Base-by-base conservation (phyloP, 2,797 vertebrate species). In the Lutjanus argentimaculatus region DNA sequence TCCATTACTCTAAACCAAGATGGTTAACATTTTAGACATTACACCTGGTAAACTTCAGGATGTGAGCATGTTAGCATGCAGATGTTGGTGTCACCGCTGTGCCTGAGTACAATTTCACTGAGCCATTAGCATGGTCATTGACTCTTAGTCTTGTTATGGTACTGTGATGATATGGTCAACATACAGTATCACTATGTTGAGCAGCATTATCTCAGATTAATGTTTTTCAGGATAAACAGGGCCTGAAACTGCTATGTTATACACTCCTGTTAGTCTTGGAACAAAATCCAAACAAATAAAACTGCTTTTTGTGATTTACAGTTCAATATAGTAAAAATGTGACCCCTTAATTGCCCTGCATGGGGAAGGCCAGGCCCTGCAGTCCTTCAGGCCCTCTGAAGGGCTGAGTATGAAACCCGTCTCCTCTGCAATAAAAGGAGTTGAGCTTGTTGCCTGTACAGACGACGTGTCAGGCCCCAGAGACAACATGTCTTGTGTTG, bases 381-480 rank as follows among this genome's bases (percentile, higher is more conserved):
- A 84, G 83, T 85, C 91, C 12, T 88, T 74, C 45, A 78, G 88
- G 89, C 87, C 82, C 90, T 88, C 88, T 91, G n/a, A 69, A 43
- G 7, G 42, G 7, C 53, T 80, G 79, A 75, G 89, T 91, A 88
- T 93, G 89, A 90, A 89, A 83, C 85, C 90, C 77, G 85, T 65
- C 88, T 68, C 90, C 87, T 80, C 66, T 88, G 80, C 87, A 91
- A 90, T 94, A 75, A 82, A 75, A 80, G 72, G 72, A 90, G 68
- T 87, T 79, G 87, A 75, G 87, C 91, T 91, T 89, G 80, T 91
- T 94, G 83, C 94, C 90, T 93, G 90, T 86, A 68, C 79, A 92
- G 91, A 62, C 30, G 2, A 92, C 90, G 76, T 93, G 88, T 93
- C 90, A 94, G 89, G 94, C 94, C 88, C 89, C 92, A 88, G 92